Base-by-base conservation (phyloP, 1,140 invertebrate species). In the Meteorus sp. region DNA sequence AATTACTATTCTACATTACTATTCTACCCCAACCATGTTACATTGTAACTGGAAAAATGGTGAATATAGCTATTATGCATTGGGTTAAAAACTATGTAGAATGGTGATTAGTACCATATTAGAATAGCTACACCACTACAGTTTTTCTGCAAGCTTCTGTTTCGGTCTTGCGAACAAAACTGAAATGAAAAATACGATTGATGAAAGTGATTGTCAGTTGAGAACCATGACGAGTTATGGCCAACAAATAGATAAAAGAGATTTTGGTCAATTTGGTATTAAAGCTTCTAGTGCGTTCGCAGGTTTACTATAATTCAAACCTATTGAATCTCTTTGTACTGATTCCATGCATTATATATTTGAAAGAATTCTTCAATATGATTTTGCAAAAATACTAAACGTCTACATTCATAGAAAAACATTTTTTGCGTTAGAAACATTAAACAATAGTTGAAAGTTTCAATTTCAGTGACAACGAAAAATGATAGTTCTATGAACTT, bases 291-390 rank as follows among this genome's bases (percentile, higher is more conserved):
- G 47, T 29, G 25, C 22, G 25, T 50, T 50, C 29, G 19, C 47
- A 11, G 1, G 22, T n/a, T 50, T 50, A 29, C 47, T 25, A 27
- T 27, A 20, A 50, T 54, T 41, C 13, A 25, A 27, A 20, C 6
- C 41, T 27, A 54, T 43, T 23, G 52, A 54, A 20, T 22, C 1
- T 22, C n/a, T 54, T 39, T 39, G 33, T 39, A 19, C 15, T 25
- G 33, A 54, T 41, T 33, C 20, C 3, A 54, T 54, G 51, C 51
- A 54, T 22, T 17, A 54, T 35, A 54, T 54, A n/a, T 54, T 37
- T 33, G 51, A 54, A 39, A 35, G 51, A 8, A 22, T 54, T 39
- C 25, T 33, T 54, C 51, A 35, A 39, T 54, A 54, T 35, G 33
- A 23, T n/a, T n/a, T 54, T 20, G 33, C 11, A 39, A 54, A 54